Conservation (phyloP, 2,888 invertebrate genomes). For the Drosophila monieri region DNA sequence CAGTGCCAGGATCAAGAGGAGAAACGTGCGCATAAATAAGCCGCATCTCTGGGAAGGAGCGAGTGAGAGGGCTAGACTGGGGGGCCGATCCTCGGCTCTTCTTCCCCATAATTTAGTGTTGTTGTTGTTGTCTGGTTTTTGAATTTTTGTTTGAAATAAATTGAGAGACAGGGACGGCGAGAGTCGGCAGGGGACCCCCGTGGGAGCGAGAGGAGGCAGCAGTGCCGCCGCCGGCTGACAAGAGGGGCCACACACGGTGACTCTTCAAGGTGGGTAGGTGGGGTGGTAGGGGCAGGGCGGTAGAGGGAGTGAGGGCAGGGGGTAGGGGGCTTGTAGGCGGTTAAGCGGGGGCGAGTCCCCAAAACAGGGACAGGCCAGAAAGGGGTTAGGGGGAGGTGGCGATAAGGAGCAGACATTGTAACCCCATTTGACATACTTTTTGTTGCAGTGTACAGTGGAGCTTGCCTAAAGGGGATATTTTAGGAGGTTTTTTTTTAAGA, state of each 20-base stretch:
- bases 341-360: slow-evolving; percentile 9
- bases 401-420: slow-evolving; percentile 9
- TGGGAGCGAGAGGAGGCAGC: neutral
- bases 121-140: slow-evolving; percentile 38
- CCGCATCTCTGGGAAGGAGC: slow-evolving; percentile 35
- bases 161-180: slow-evolving; percentile 5
- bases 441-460: slow-evolving; percentile 1
- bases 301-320: slow-evolving; percentile 4
- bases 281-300: too few relatives aligned
- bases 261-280: slow-evolving; percentile 1
- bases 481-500: neutral
- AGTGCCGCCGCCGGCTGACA: slow-evolving; percentile 61
- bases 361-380: neutral
- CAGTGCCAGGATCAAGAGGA: slow-evolving; percentile 22
- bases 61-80: slow-evolving; percentile 7
- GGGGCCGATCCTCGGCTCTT: neutral
- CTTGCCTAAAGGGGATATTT: neutral
- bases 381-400: neutral
- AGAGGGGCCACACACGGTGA: slow-evolving; percentile 67
- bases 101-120: slow-evolving; percentile 35
- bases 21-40: slow-evolving; percentile 73
- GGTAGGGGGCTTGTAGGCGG: neutral
- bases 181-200: slow-evolving; percentile 1
- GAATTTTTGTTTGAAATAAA: slow-evolving; percentile 39
- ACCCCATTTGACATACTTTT: slow-evolving; percentile 17